Evolutionary conservation across 2,888 invertebrate genomes (phyloP), one percentile per base, ranked within the genome.

Genomic region (Papilio gigon): DNA sequence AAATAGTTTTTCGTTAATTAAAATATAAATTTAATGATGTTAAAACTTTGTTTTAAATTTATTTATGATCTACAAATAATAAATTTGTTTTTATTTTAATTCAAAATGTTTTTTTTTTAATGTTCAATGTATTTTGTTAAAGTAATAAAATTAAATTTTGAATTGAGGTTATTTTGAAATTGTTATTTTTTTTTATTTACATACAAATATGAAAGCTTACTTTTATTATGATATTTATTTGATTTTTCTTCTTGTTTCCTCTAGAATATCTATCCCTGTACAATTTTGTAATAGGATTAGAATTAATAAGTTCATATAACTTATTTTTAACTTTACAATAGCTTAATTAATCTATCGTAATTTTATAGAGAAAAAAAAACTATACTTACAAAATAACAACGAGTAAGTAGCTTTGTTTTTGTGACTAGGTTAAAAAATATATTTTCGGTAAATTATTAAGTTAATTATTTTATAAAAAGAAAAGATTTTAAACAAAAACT

Each of bases 231-330:
- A 53, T 50, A 27, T n/a, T 27, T 50, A 0, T 37, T n/a, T 33
- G n/a, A 33, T 50, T 44, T 30, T 59, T 37, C 1, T 17, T 60
- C 58, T 56, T 63, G 6, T 64, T 33, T 37, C n/a, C 27, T 25
- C 56, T 70, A 63, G n/a, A 66, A 44, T 71, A 70, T 47, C 47
- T 70, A 67, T 74, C 72, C 74, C 72, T 74, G 74, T 74, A 74
- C 72, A 71, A 50, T 70, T 72, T 72, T 68, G 71, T 71, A 71
- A 67, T 68, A 71, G 70, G 71, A 67, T 71, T 68, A 67, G 65
- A 70, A 68, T 47, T 67, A 50, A 47, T 71, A 71, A 67, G 60
- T 53, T 53, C 22, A 27, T 63, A 63, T 70, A 70, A 33, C 63
- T 61, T 69, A 70, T n/a, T 64, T 20, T 9, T 71, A 59, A 61